Evolutionary conservation across 2,113 vertebrate species (phyloP), one percentile per base, ranked within the genome.

Genomic region (Zosterops japonicus): DNA sequence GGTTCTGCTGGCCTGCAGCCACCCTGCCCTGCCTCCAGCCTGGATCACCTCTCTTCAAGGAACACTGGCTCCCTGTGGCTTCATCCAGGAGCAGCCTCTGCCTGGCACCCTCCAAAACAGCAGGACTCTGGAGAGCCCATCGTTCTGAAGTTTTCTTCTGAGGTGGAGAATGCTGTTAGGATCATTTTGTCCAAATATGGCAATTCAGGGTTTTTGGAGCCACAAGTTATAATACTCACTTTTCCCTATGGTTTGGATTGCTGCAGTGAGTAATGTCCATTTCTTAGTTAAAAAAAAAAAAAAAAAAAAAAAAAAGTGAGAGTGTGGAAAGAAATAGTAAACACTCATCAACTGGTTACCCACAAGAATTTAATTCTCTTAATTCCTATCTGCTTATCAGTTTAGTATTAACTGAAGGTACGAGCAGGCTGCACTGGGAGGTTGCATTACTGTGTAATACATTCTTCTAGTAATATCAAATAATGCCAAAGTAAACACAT

Each of bases 151-250:
- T 36, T 36, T 28, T 77, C 50, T 27, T 41, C 47, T 27, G 80
- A 78, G 80, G 42, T 75, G 49, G 49, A 94, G 44, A 75, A 92
- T 84, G 71, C 74, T 27, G 56, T 90, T 44, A 71, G 41, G 49
- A 42, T 86, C 3, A 3, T 87, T 94, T 88, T 95, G 69, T 75
- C 93, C 95, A 90, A 96, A 93, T 95, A 90, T 76, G 82, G 85
- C 31, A 93, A 59, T 92, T 63, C 27, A 42, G 67, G 63, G 20
- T 0, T 21, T 80, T 89, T 83, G 55, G 47, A 95, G 83, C 60
- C 70, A 59, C 85, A 31, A 83, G 75, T 53, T 64, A 31, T 42
- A 50, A 70, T 84, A 70, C 16, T 39, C 68, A 23, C n/a, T 75
- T 83, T 87, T 61, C 67, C 31, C 47, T 83, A 49, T 56, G 71